A percentile compares a stretch with the other conserved stretches of the same genome.
These are phyloP conservation scores for Batillaria attramentaria DNA, from an alignment of 1,140 invertebrate species.

Conservation along the genomic window DNA sequence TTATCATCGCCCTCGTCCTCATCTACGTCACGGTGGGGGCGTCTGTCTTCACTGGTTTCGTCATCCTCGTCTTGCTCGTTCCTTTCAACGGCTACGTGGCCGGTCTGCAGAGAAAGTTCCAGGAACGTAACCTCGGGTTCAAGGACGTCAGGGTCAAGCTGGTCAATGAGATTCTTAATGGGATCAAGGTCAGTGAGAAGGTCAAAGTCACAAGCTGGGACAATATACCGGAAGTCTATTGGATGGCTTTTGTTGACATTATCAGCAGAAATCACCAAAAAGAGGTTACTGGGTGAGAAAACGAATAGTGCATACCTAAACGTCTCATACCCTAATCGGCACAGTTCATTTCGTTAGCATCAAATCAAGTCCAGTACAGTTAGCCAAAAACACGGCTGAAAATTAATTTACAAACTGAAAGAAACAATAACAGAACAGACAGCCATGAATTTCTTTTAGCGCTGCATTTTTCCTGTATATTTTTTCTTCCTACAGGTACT, in stretches of 20 bases:
- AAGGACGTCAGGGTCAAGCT: conserved; percentile 75
- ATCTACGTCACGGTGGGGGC: conserved; percentile 73
- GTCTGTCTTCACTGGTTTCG: conserved; percentile 60
- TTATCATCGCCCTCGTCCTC: conserved; percentile 83
- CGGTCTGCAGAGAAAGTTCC: conserved; percentile 78
- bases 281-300: no score
- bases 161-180: conserved; percentile 70
- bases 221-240: no score
- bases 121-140: conserved; percentile 70
- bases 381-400: background rate
- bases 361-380: background rate
- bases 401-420: no score
- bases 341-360: background rate
- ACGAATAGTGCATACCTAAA: background rate
- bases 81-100: conserved; percentile 87
- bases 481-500: conserved; percentile 72
- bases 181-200: conserved; percentile 76
- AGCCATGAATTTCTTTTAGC: background rate
- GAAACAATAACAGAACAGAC: background rate
- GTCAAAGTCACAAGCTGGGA: no score
- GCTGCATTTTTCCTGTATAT: no score
- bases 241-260: no score
- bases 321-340: background rate
- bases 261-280: no score
- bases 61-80: conserved; percentile 66